phyloP scores from a whole-genome alignment of 2,797 vertebrate species.

The Tapirus indicus region DNA sequence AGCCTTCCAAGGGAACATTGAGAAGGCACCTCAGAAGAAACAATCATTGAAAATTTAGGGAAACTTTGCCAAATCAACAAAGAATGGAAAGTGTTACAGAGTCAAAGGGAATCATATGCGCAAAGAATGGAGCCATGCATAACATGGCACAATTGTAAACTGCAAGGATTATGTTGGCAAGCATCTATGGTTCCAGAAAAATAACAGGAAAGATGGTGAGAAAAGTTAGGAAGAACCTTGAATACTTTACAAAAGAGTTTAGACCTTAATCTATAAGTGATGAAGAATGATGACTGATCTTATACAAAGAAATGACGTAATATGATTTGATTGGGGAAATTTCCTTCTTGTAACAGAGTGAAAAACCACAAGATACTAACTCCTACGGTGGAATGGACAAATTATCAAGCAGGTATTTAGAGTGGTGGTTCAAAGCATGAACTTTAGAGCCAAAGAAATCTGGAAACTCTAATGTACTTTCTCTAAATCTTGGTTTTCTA shows the following conservation, averaged over 20 bases:
- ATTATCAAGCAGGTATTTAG: neutral
- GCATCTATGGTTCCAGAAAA: neutral
- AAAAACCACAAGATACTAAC: neutral
- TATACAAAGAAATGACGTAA: neutral
- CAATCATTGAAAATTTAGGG: neutral
- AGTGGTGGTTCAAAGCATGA: neutral
- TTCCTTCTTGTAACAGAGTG: neutral
- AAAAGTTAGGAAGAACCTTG: neutral
- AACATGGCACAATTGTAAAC: neutral
- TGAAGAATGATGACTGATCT: neutral
- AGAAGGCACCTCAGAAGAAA: neutral
- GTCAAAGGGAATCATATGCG: neutral
- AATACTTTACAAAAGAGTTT: neutral
- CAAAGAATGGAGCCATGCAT: neutral
- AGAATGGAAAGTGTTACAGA: neutral
- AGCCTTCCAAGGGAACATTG: neutral
- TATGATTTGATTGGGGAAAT: neutral
- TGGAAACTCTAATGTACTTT: neutral
- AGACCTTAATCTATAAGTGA: neutral
- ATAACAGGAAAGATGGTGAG: neutral
- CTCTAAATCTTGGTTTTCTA: neutral
- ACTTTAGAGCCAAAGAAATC: neutral
- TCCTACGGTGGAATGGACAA: neutral
- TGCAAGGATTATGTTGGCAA: neutral
- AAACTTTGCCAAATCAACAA: neutral